phyloP scores from a whole-genome alignment of 2,797 vertebrate genomes.

The Amniataba percoides region DNA sequence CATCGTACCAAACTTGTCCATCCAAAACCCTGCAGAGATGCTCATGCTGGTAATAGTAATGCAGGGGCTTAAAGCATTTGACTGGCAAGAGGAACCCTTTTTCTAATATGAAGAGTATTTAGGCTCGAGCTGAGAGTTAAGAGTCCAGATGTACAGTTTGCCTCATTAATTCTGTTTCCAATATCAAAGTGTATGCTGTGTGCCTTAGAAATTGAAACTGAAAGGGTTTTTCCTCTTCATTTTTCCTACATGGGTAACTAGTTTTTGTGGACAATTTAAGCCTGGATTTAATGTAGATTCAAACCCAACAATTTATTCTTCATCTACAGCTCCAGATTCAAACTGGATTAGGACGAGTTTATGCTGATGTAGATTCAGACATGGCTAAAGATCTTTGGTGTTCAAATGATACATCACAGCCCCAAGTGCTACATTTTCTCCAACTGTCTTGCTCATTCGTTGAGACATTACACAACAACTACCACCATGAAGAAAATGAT shows the following conservation, averaged over 20 bases:
- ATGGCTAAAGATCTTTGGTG: background rate
- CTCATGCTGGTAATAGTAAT: background rate
- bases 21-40: background rate
- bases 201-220: background rate
- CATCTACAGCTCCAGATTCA: background rate
- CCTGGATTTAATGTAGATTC: background rate
- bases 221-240: background rate
- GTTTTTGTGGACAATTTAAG: constrained; percentile 6
- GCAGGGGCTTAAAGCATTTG: background rate
- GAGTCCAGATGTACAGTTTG: constrained; percentile 16
- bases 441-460: background rate
- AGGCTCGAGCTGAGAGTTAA: constrained; percentile 19
- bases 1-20: background rate
- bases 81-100: constrained; percentile 6
- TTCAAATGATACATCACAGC: background rate
- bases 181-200: background rate
- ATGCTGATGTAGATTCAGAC: background rate
- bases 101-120: constrained; percentile 5
- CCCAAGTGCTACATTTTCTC: background rate
- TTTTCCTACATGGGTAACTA: background rate
- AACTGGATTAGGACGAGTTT: background rate
- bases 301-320: background rate
- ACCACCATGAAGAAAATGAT: background rate
- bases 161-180: constrained; percentile 11
- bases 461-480: too few species aligned